A percentile compares a stretch with the other conserved stretches of the same genome.
These are phyloP conservation scores for Phocoena phocoena DNA, from an alignment of 2,113 vertebrate species.

Conservation along the genomic window DNA sequence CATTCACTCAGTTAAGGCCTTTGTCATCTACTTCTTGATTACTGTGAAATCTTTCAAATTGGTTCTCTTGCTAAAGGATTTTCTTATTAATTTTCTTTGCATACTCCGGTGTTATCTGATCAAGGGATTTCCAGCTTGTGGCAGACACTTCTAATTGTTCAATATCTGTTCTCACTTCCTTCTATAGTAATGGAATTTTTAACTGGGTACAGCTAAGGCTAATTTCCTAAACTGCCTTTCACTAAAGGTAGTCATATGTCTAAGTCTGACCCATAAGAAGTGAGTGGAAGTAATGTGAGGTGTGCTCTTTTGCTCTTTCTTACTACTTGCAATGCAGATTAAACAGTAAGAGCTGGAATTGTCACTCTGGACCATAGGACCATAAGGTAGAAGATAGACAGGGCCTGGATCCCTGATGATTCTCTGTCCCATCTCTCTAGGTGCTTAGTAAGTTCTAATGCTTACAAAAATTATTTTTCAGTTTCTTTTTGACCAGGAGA, in stretches of 20 bases:
- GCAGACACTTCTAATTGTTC: background rate
- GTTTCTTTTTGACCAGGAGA: background rate
- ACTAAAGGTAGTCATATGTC: background rate
- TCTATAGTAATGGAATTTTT: background rate
- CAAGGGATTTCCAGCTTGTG: background rate
- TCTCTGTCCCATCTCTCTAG: slow-evolving; percentile 1
- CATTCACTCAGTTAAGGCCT: background rate
- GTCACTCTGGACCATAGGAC: background rate
- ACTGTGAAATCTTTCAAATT: slow-evolving; percentile 15
- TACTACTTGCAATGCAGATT: background rate
- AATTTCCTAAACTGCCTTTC: background rate
- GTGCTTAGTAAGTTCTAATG: background rate
- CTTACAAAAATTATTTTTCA: background rate
- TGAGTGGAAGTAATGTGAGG: background rate
- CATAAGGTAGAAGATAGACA: background rate
- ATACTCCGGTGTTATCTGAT: background rate
- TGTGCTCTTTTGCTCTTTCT: background rate
- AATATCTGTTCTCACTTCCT: background rate
- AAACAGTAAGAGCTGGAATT: background rate
- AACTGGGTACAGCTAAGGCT: background rate
- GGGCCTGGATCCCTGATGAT: background rate
- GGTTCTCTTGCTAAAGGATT: background rate
- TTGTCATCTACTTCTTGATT: background rate
- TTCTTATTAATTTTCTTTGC: background rate
- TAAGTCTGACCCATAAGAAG: background rate